These are phyloP conservation scores for Boloria euphrosyne DNA, from an alignment of 2,888 invertebrate species.

Conservation along the genomic window DNA sequence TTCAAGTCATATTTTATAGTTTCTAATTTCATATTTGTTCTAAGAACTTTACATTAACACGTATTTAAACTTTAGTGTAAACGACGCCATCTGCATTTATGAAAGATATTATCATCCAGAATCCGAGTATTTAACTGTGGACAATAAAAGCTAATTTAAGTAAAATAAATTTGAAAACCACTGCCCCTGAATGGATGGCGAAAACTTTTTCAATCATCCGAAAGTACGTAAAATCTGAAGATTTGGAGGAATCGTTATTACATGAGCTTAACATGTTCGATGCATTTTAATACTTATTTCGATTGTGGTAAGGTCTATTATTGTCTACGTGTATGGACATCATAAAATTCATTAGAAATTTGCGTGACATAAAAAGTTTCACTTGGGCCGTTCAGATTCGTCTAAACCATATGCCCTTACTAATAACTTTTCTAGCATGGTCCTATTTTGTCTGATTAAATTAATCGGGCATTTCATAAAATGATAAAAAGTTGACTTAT, in stretches of 20 bases:
- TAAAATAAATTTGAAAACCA: constrained; percentile 7
- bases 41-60: too few species aligned
- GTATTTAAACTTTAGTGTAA: too few species aligned
- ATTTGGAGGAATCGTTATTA: constrained; percentile 19
- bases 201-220: constrained; percentile 30
- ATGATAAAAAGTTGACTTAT: too few species aligned
- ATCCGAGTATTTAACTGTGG: background rate
- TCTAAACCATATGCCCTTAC: constrained; percentile 3
- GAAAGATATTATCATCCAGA: background rate
- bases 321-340: background rate
- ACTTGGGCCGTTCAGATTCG: background rate
- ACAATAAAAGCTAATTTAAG: background rate
- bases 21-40: too few species aligned
- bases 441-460: too few species aligned
- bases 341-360: constrained; percentile 10
- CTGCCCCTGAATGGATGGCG: constrained; percentile 8
- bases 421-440: background rate
- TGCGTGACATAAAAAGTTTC: background rate
- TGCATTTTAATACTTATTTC: constrained; percentile 12
- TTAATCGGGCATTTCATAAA: too few species aligned
- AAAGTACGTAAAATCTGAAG: constrained; percentile 23
- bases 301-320: background rate
- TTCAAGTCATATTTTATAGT: too few species aligned
- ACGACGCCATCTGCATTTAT: background rate
- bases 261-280: background rate